Evolutionary conservation across 64 coral and sea anemone species (phyloP), one percentile per base, ranked within the genome.

Genomic region (Pocillopora verrucosa): DNA sequence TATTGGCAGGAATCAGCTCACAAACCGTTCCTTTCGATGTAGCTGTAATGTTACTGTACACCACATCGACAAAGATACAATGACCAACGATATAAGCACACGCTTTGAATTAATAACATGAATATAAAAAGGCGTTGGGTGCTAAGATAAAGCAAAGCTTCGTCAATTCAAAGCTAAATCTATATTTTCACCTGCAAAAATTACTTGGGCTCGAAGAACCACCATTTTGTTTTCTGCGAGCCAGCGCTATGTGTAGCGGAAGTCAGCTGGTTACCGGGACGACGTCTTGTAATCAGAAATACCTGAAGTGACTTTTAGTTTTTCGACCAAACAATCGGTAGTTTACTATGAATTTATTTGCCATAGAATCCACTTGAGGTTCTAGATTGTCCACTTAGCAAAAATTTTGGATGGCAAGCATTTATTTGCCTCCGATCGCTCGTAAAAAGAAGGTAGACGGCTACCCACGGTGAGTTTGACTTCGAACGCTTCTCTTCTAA

Each of bases 371-470:
- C 65, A n/a, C 10, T 72, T 85, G 62, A 57, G 45, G 13, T 14
- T 34, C 19, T 41, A 58, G 57, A 9, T 72, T 41, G 10, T 72
- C 6, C 3, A 35, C 61, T 59, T 51, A 60, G 59, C 10, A 64
- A 81, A 24, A 65, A 6, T 7, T 9, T 4, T 34, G 65, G 73
- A 96, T 97, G 95, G 91, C 95, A 17, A 97, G 88, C 72, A 98
- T 98, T 63, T 98, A 98, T 98, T 90, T 98, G 17, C 96, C 96
- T 90, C 96, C 96, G 10, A 95, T 98, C 25, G 90, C 93, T 51
- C 90, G 96, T 37, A 98, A 98, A 86, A 98, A 98, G 78, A 98
- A 92, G 90, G 96, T 98, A 16, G 96, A 98, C 56, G 90, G 96
- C 16, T 90, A 64, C 72, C 87, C 90, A 19, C 88, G 93, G 96